These are phyloP conservation scores for Calypte anna DNA, from an alignment of 2,113 vertebrate species.

Conservation along the genomic window DNA sequence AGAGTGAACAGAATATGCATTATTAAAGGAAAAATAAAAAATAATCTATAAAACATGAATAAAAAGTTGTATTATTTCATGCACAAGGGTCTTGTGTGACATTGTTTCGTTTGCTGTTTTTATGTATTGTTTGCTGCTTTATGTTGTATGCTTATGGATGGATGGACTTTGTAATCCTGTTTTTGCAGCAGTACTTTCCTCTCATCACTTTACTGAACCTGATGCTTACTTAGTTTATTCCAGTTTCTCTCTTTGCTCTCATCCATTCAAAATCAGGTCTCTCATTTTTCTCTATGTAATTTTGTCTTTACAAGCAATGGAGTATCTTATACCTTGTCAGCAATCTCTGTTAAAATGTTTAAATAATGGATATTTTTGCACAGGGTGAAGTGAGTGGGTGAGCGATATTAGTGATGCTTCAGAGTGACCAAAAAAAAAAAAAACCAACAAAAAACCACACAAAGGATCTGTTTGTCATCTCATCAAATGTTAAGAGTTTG, in stretches of 20 bases:
- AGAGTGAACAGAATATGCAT: slow-evolving; percentile 83
- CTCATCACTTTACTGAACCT: slow-evolving; percentile 32
- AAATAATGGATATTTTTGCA: slow-evolving; percentile 62
- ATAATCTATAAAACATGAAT: slow-evolving; percentile 76
- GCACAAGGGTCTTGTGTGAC: slow-evolving; percentile 62
- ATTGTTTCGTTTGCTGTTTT: slow-evolving; percentile 66
- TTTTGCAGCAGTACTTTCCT: slow-evolving; percentile 27
- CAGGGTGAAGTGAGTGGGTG: slow-evolving; percentile 27
- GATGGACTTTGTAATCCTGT: background rate
- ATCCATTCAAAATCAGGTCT: slow-evolving; percentile 49
- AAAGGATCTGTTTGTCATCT: background rate
- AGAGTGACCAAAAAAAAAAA: background rate
- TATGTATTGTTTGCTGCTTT: slow-evolving; percentile 46
- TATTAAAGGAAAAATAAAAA: slow-evolving; percentile 84
- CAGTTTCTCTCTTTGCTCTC: slow-evolving; percentile 55
- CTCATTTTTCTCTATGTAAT: background rate
- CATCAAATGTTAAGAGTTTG: slow-evolving; percentile 23
- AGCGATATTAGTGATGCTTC: slow-evolving; percentile 24
- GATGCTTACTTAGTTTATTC: slow-evolving; percentile 56
- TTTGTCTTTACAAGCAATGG: background rate
- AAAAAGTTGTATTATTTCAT: slow-evolving; percentile 80
- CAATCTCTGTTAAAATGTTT: slow-evolving; percentile 43
- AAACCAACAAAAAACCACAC: background rate
- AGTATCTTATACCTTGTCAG: slow-evolving; percentile 40
- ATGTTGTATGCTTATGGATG: slow-evolving; percentile 43